Evolutionary conservation across 2,888 invertebrate genomes (phyloP).

Genomic region (Matsumyia berberina): DNA sequence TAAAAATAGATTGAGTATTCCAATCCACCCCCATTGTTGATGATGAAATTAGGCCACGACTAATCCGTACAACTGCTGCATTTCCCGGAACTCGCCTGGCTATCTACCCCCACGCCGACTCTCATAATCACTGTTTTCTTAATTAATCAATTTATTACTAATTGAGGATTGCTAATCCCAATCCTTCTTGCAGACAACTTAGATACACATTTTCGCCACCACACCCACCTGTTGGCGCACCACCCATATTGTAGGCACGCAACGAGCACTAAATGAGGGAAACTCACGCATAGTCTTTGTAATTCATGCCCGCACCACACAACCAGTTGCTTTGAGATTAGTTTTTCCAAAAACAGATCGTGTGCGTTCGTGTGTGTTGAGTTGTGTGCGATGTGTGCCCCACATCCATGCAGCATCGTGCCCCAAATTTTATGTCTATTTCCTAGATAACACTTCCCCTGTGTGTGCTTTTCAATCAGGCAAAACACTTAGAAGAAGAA

Average conservation of each 20-base stretch:
- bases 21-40: not conserved
- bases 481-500: constrained; percentile 8
- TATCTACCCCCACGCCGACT: not conserved
- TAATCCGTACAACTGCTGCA: not conserved
- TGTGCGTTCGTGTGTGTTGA: constrained; percentile 7
- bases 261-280: constrained; percentile 8
- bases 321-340: constrained; percentile 39
- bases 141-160: constrained; percentile 13
- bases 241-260: not conserved
- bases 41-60: constrained; percentile 7
- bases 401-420: constrained; percentile 36
- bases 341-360: constrained; percentile 41
- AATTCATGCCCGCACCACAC: constrained; percentile 16
- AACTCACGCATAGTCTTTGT: constrained; percentile 36
- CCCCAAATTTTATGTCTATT: constrained; percentile 64
- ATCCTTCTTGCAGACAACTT: not conserved
- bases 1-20: not conserved
- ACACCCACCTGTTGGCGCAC: constrained; percentile 34
- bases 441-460: constrained; percentile 65
- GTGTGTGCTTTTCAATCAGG: constrained; percentile 43
- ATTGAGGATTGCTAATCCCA: not conserved
- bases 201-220: not conserved
- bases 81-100: not conserved
- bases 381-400: constrained; percentile 18
- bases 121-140: constrained; percentile 6